Evolutionary conservation across 2,113 vertebrate species (phyloP).

Genomic region (Hystrix cristata): DNA sequence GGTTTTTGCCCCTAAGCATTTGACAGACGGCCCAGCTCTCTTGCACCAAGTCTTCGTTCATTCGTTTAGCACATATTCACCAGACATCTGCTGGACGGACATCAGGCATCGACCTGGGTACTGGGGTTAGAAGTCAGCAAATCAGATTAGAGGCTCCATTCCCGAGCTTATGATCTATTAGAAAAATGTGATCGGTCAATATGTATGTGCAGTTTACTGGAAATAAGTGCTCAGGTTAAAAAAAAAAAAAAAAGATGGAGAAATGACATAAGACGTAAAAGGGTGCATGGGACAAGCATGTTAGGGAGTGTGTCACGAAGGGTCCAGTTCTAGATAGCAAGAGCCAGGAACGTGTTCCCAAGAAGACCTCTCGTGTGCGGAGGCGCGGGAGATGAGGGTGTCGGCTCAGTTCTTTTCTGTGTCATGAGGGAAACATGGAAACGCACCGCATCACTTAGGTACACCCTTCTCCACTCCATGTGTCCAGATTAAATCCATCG

Average conservation of each 20-base stretch:
- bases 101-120: neutral
- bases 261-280: neutral
- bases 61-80: neutral
- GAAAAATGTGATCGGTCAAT: neutral
- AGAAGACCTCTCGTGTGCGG: neutral
- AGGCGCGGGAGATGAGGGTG: neutral
- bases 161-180: neutral
- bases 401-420: neutral
- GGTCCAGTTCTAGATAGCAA: neutral
- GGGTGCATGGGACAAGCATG: neutral
- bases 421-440: neutral
- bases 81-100: neutral
- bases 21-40: neutral
- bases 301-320: neutral
- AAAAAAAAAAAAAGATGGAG: neutral
- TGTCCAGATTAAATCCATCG: neutral
- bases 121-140: neutral
- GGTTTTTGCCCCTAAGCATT: neutral
- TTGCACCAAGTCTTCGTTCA: neutral
- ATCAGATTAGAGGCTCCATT: neutral
- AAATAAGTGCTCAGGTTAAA: neutral
- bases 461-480: neutral
- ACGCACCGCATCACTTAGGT: neutral
- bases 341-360: neutral
- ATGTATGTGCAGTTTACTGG: neutral